These are phyloP conservation scores for Drosophila baimaii DNA, from an alignment of 1,140 invertebrate species.

Conservation along the genomic window DNA sequence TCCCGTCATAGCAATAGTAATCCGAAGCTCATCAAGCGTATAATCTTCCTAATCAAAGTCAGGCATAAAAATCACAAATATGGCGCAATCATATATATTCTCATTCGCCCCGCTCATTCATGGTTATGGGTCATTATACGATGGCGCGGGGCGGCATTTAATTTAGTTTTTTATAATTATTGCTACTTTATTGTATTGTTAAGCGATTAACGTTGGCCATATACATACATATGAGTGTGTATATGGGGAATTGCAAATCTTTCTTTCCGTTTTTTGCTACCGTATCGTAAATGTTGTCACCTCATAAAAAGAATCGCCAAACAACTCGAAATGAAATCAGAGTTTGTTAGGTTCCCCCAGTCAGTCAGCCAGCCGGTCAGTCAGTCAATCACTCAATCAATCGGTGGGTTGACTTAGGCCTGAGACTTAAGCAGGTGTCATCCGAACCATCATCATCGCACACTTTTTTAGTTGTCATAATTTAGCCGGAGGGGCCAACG, in stretches of 20 bases:
- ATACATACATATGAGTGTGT: slow-evolving; percentile 50
- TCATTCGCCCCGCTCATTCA: slow-evolving; percentile 51
- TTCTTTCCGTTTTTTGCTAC: slow-evolving; percentile 49
- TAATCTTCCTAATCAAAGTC: slow-evolving; percentile 75
- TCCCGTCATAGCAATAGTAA: slow-evolving; percentile 8
- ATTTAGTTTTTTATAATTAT: slow-evolving; percentile 84
- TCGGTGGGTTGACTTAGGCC: slow-evolving; percentile 38
- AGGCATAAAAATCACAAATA: slow-evolving; percentile 79
- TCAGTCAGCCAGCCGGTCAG: slow-evolving; percentile 10
- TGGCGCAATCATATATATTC: slow-evolving; percentile 77
- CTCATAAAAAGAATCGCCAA: slow-evolving; percentile 70
- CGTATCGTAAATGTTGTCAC: slow-evolving; percentile 56
- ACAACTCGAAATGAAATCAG: slow-evolving; percentile 45
- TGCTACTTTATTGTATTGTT: slow-evolving; percentile 84
- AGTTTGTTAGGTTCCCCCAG: slow-evolving; percentile 10
- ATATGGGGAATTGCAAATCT: slow-evolving; percentile 74
- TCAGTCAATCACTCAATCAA: slow-evolving; percentile 43
- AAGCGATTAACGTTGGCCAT: slow-evolving; percentile 74
- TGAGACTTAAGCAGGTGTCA: slow-evolving; percentile 48
- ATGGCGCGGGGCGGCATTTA: slow-evolving; percentile 56
- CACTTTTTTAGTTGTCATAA: slow-evolving; percentile 33
- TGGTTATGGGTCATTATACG: slow-evolving; percentile 68
- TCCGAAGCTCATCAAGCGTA: slow-evolving; percentile 45
- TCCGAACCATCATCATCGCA: slow-evolving; percentile 35
- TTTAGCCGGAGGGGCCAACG: slow-evolving; percentile 22